These are phyloP conservation scores for Rugalucina vietnamica DNA, from an alignment of 2,888 invertebrate species.

Conservation along the genomic window DNA sequence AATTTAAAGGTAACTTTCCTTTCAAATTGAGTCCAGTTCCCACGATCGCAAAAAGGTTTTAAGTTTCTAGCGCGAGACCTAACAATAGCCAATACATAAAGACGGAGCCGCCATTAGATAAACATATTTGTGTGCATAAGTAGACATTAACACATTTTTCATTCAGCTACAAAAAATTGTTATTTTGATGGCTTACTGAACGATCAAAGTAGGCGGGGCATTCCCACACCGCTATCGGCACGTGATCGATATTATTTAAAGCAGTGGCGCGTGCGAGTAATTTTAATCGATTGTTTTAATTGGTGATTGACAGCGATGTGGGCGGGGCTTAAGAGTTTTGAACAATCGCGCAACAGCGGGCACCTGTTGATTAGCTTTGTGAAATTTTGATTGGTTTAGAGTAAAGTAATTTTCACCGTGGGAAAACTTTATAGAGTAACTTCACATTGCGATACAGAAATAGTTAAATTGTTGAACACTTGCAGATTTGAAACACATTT, in stretches of 20 bases:
- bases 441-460: conserved; percentile 77
- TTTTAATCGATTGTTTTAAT: conserved; percentile 51
- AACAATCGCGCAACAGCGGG: conserved; percentile 41
- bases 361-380: conserved; percentile 56
- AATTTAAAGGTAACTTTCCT: conserved; percentile 17
- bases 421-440: conserved; percentile 75
- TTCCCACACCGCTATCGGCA: conserved; percentile 54
- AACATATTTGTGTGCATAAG: conserved; percentile 61
- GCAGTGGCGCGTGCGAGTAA: conserved; percentile 60
- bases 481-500: conserved; percentile 18
- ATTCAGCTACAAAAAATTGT: conserved; percentile 56
- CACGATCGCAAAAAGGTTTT: conserved; percentile 47
- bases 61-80: conserved; percentile 44
- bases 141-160: conserved; percentile 58
- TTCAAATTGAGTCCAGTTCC: conserved; percentile 37
- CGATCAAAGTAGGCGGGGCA: conserved; percentile 45
- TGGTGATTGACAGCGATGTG: conserved; percentile 40
- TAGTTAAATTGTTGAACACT: conserved; percentile 63
- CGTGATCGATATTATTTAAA: conserved; percentile 46
- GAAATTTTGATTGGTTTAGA: conserved; percentile 68
- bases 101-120: conserved; percentile 45
- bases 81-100: conserved; percentile 51
- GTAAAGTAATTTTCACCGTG: conserved; percentile 76
- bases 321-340: conserved; percentile 27
- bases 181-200: conserved; percentile 54